Conservation (phyloP, 2,797 vertebrate genomes). For the Darevskia mixta region DNA sequence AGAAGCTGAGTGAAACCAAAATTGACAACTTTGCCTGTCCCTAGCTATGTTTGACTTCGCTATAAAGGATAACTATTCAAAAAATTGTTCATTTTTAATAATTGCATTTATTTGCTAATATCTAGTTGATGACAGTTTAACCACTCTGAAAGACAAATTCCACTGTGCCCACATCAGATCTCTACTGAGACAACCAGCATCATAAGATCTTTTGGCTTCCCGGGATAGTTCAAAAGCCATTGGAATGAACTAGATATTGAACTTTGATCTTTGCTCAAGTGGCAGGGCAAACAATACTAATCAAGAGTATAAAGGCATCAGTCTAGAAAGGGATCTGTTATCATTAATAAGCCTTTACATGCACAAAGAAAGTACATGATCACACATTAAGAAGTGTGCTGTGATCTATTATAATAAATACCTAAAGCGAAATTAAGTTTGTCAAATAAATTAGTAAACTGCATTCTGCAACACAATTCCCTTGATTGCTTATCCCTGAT, state of each 20-base stretch:
- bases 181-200: no score
- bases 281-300: neutral
- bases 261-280: neutral
- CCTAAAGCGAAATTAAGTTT: slow-evolving; percentile 13
- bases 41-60: no score
- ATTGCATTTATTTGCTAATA: neutral
- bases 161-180: no score
- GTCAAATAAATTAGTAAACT: slow-evolving; percentile 38
- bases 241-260: neutral
- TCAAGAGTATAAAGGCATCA: neutral
- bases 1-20: no score
- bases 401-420: slow-evolving; percentile 26
- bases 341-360: neutral
- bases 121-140: neutral
- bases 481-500: slow-evolving; percentile 27
- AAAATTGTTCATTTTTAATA: neutral
- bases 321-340: neutral
- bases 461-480: slow-evolving; percentile 21
- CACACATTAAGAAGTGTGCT: neutral
- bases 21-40: no score
- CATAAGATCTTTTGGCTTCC: no score
- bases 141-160: no score
- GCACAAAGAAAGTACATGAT: neutral
- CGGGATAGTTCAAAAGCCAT: no score
- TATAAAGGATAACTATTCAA: neutral